Conservation (phyloP, 2,797 vertebrate species). For the Lophotriccus pileatus region DNA sequence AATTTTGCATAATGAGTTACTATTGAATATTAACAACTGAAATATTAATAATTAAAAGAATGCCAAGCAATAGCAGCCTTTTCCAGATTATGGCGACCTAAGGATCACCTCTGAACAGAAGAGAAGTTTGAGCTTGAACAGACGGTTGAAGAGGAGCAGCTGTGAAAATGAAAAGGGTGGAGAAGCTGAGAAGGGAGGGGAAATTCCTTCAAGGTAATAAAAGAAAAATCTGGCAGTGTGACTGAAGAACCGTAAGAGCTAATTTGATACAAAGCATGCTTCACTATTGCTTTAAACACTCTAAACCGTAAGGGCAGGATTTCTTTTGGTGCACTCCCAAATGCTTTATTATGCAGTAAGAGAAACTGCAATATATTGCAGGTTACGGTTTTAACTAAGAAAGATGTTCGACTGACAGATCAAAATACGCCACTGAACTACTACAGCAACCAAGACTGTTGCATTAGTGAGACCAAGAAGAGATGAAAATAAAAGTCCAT, state of each 20-base stretch:
- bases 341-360: neutral
- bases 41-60: slow-evolving; percentile 26
- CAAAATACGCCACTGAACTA: neutral
- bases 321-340: neutral
- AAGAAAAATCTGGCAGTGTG: neutral
- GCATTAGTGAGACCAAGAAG: neutral
- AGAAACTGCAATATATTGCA: neutral
- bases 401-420: neutral
- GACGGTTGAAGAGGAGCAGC: neutral
- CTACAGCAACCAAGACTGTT: neutral
- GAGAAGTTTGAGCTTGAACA: neutral
- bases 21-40: slow-evolving; percentile 30
- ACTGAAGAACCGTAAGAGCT: neutral
- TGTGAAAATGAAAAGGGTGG: neutral
- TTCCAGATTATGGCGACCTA: neutral
- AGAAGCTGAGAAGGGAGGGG: neutral
- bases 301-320: neutral
- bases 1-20: neutral
- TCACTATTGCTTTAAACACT: neutral
- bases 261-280: neutral
- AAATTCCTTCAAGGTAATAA: neutral
- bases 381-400: neutral
- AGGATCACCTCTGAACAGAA: neutral
- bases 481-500: neutral
- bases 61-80: neutral